These are phyloP conservation scores for Aramus guarauna DNA, from an alignment of 2,113 vertebrate species.

Conservation along the genomic window DNA sequence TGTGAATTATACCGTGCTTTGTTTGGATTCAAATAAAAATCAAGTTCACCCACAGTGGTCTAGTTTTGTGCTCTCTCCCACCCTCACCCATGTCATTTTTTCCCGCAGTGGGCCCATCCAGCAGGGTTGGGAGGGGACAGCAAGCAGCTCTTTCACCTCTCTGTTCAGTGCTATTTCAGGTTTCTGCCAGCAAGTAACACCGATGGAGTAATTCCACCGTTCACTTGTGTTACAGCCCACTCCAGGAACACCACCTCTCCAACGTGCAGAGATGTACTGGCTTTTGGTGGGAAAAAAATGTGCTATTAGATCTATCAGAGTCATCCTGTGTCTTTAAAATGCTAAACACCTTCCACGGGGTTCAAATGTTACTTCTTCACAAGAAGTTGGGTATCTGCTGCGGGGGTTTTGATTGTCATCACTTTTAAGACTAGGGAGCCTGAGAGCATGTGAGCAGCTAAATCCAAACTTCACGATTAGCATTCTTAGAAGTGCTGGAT, in stretches of 20 bases:
- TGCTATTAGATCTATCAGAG: not conserved
- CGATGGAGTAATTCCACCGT: not conserved
- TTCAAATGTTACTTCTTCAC: not conserved
- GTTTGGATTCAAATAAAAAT: not conserved
- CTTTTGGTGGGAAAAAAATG: not conserved
- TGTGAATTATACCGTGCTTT: not conserved
- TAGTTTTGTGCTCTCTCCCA: not conserved
- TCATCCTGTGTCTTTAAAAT: not conserved
- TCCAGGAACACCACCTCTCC: not conserved
- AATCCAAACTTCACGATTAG: not conserved
- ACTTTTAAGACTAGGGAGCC: not conserved
- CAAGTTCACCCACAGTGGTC: not conserved
- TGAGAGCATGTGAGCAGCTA: not conserved
- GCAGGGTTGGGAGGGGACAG: not conserved
- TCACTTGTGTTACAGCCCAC: not conserved
- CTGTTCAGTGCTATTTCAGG: not conserved
- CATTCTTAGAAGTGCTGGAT: not conserved
- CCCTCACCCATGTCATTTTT: not conserved
- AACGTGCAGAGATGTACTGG: not conserved
- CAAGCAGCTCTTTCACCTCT: not conserved
- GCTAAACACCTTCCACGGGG: not conserved
- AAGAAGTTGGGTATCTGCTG: not conserved
- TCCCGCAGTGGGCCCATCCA: not conserved
- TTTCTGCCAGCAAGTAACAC: not conserved
- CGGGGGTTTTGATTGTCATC: not conserved